Percentiles rank a stretch among this genome's conserved stretches.
Evolutionary conservation across 1,140 invertebrate species (phyloP).

Genomic region (Tyrophagus putrescentiae): DNA sequence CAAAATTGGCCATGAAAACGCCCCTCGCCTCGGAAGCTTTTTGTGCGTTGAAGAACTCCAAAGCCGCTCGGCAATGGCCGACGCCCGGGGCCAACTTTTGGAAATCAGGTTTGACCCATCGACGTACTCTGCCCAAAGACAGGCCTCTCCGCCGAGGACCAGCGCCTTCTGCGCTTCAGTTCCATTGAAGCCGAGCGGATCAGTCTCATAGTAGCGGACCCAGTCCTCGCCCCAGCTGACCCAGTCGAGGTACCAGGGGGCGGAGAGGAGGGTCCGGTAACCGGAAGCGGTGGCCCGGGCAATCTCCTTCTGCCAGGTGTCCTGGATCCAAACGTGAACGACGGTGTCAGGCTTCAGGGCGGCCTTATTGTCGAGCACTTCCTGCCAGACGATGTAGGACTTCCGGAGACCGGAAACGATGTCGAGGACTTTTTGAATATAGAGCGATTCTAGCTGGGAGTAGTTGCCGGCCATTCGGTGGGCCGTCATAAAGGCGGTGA

Average conservation of each 20-base stretch:
- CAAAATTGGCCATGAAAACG: background rate
- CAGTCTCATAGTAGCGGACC: constrained; percentile 25
- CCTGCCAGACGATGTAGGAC: constrained; percentile 72
- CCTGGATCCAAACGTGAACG: constrained; percentile 58
- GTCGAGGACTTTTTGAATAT: constrained; percentile 35
- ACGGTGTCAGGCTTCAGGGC: constrained; percentile 45
- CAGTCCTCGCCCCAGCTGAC: constrained; percentile 26
- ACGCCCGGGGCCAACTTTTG: constrained; percentile 27
- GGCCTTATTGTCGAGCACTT: constrained; percentile 66
- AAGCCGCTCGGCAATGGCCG: constrained; percentile 29
- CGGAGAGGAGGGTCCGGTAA: constrained; percentile 23
- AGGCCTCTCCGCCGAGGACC: constrained; percentile 7
- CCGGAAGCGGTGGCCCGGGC: constrained; percentile 31
- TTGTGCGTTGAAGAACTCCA: constrained; percentile 32
- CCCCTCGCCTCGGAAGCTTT: background rate
- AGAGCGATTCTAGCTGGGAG: constrained; percentile 23
- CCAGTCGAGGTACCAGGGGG: constrained; percentile 25
- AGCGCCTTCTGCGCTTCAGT: background rate
- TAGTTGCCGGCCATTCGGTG: constrained; percentile 26
- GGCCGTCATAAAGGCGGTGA: constrained; percentile 51
- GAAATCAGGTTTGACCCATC: constrained; percentile 20
- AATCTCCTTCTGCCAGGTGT: constrained; percentile 33
- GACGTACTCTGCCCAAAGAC: constrained; percentile 20
- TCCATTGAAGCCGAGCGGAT: constrained; percentile 14
- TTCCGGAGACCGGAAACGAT: constrained; percentile 32